Conservation (phyloP, 1,140 invertebrate genomes). For the Scylla paramamosain region DNA sequence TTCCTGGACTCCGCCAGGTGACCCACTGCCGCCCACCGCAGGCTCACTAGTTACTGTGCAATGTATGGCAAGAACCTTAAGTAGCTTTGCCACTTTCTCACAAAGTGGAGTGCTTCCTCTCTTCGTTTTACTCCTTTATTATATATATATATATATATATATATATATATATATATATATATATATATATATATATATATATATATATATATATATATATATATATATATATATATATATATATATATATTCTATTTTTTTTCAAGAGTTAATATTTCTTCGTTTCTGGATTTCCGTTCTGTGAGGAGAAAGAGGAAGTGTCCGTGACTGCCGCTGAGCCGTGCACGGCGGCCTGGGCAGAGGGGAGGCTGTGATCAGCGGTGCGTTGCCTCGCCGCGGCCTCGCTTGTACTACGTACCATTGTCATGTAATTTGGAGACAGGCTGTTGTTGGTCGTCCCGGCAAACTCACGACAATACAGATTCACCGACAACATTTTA, state of each 20-base stretch:
- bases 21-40: neutral
- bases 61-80: slow-evolving; percentile 22
- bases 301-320: neutral
- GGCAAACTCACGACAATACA: neutral
- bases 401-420: neutral
- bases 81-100: neutral
- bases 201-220: no score
- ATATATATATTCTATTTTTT: neutral
- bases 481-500: neutral
- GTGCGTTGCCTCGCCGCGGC: neutral
- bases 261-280: neutral
- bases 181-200: no score
- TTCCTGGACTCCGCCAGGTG: neutral
- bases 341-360: neutral
- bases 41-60: neutral
- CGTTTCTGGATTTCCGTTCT: neutral
- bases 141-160: no score
- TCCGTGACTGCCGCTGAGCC: neutral
- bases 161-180: no score
- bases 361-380: neutral
- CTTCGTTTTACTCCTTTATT: neutral
- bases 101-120: neutral
- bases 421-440: neutral
- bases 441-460: no score
- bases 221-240: no score